Percentiles rank a stretch among this genome's conserved stretches.
phyloP scores from a whole-genome alignment of 1,140 invertebrate species.

The Magallana angulata region DNA sequence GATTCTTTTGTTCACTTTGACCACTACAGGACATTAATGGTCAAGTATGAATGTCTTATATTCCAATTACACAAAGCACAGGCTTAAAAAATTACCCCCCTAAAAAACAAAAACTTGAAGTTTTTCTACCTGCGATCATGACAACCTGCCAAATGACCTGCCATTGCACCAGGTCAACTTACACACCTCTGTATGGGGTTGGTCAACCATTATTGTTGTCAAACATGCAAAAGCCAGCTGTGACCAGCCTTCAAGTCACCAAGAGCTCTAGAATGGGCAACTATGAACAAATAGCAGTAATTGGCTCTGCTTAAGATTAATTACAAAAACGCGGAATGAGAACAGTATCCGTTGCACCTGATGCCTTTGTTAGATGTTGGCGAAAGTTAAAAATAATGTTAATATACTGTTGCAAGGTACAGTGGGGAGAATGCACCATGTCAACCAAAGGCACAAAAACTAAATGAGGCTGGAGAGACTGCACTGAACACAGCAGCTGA shows the following conservation, averaged over 20 bases:
- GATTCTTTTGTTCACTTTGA: background rate
- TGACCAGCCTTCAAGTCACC: constrained; percentile 20
- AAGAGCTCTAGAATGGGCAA: background rate
- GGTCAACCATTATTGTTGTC: constrained; percentile 22
- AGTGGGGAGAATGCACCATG: no score
- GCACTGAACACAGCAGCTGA: no score
- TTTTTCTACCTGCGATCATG: background rate
- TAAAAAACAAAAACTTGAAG: constrained; percentile 3
- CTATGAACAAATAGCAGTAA: background rate
- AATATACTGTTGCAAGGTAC: no score
- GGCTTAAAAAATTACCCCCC: background rate
- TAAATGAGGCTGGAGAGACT: no score
- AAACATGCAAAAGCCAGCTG: constrained; percentile 37
- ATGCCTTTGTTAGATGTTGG: background rate
- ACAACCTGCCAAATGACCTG: constrained; percentile 12
- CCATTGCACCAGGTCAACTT: constrained; percentile 35
- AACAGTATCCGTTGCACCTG: background rate
- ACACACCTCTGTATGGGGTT: constrained; percentile 9
- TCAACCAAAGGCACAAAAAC: no score
- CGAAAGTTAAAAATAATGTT: no score
- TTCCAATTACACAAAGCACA: background rate
- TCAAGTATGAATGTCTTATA: background rate
- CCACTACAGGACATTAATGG: background rate
- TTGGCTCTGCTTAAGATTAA: background rate
- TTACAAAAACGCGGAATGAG: background rate